Evolutionary conservation across 1,140 invertebrate species (phyloP), one percentile per base, ranked within the genome.

Genomic region (Leptonema lineaticorne): DNA sequence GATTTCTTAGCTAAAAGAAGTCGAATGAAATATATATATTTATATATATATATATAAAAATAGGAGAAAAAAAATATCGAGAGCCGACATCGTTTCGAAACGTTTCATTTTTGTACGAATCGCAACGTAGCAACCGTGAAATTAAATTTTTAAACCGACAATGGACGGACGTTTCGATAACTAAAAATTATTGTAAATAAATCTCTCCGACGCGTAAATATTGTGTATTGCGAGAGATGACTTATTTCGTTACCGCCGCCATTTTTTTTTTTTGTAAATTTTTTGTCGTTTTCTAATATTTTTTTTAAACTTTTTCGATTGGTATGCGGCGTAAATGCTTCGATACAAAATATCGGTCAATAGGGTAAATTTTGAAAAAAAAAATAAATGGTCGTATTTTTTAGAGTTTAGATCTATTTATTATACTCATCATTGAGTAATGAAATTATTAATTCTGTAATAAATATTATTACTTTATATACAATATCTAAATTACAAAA

Each of bases 121-220:
- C 67, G 63, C 60, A 64, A 53, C 63, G 58, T 33, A 57, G 33
- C 64, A 69, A 63, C 67, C 67, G 70, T 72, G 70, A 72, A 72
- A 72, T 72, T 69, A 66, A 69, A 62, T 66, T 69, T 69, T 72
- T 69, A 53, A n/a, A 56, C 16, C 18, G 29, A 71, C 70, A 71
- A 71, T 71, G 57, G 67, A n/a, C 63, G 27, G 28, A n/a, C 37
- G 60, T 14, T 22, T 1, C 22, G 27, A 53, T 26, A 53, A 53
- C 50, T 1, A 14, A 33, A 20, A 59, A 22, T 41, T n/a, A n/a
- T 59, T 41, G 24, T 53, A 53, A 26, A 53, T 53, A 53, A 53
- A 53, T 26, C 50, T 20, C 46, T 50, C 46, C n/a, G n/a, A n/a
- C n/a, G n/a, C n/a, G n/a, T n/a, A n/a, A n/a, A n/a, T n/a, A n/a